Base-by-base conservation (phyloP, 1,140 invertebrate genomes). In the Drosophila nikananu region DNA sequence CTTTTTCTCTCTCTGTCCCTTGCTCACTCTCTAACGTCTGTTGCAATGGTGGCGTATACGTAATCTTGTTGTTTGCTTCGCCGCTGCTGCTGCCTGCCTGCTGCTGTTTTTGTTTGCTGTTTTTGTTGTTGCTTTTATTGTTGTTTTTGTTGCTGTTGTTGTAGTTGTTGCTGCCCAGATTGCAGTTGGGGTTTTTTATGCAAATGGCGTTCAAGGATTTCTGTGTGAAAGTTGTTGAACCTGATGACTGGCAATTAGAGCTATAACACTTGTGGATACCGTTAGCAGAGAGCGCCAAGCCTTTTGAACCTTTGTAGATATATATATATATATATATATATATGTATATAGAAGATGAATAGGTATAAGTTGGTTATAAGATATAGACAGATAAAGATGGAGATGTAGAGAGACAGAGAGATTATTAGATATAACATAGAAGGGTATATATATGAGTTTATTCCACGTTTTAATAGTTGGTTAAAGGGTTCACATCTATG, bases 121-220 rank as follows among this genome's bases (percentile, higher is more conserved):
- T 70, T 51, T 30, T 81, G n/a, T 55, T 68, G 17, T 54, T 63
- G 8, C 8, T 30, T 30, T 30, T 30, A 30, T 39, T 63, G 23
- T 62, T 62, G 8, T n/a, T 54, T 12, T 52, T 13, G 6, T 32
- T 46, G 9, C 35, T 62, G 21, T 58, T 27, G 7, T 27, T 37
- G 9, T n/a, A 35, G 7, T 39, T 63, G 30, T 39, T 57, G 51
- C 41, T 75, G 68, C 49, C 64, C 65, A 67, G 80, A 65, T 70
- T 65, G 67, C 70, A 71, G 75, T 76, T 67, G 66, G 68, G 67
- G 54, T 44, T 44, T 61, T 44, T 44, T 61, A 83, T 91, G 83
- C 86, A 90, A 92, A 91, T 89, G 91, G 80, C 86, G 87, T 91
- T 92, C 91, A 92, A 92, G 91, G 91, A 92, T 92, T 91, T 92